Percentiles rank a stretch among this genome's conserved stretches.
Evolutionary conservation across 1,140 invertebrate species (phyloP).

Genomic region (Steinernema khuongi): DNA sequence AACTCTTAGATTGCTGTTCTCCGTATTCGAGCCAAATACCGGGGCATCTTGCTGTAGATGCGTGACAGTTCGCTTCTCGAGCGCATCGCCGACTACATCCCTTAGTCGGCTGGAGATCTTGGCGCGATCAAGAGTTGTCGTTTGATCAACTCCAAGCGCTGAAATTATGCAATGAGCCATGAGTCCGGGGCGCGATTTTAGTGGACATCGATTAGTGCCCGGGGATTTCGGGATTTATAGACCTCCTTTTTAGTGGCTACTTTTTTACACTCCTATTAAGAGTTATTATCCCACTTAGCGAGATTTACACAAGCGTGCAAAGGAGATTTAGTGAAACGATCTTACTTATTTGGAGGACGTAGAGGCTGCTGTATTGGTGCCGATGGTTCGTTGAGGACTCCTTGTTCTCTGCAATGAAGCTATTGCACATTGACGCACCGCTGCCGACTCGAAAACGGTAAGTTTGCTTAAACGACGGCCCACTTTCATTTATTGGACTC

Average conservation of each 20-base stretch:
- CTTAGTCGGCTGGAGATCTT: slow-evolving; percentile 1
- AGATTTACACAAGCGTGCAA: too few relatives aligned
- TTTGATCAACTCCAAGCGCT: slow-evolving; percentile 5
- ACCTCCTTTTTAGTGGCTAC: too few relatives aligned
- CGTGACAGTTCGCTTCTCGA: neutral
- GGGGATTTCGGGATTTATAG: too few relatives aligned
- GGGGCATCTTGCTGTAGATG: neutral
- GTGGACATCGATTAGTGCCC: too few relatives aligned
- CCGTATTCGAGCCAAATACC: neutral
- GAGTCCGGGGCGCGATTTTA: neutral
- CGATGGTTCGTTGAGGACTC: neutral
- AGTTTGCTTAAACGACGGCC: neutral
- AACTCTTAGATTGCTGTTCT: neutral
- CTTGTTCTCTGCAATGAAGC: neutral
- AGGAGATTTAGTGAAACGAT: too few relatives aligned
- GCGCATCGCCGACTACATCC: neutral
- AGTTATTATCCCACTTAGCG: too few relatives aligned
- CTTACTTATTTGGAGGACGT: neutral
- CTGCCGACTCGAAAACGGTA: neutral
- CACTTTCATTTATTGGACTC: slow-evolving; percentile 1
- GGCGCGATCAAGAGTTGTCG: neutral
- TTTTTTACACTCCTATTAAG: too few relatives aligned
- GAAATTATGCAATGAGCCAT: slow-evolving; percentile 10
- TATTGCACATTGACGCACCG: too few relatives aligned
- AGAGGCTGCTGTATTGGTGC: neutral